A percentile compares a stretch with the other conserved stretches of the same genome.
phyloP scores from a whole-genome alignment of 2,888 invertebrate genomes.

The Subacronicta megacephala region DNA sequence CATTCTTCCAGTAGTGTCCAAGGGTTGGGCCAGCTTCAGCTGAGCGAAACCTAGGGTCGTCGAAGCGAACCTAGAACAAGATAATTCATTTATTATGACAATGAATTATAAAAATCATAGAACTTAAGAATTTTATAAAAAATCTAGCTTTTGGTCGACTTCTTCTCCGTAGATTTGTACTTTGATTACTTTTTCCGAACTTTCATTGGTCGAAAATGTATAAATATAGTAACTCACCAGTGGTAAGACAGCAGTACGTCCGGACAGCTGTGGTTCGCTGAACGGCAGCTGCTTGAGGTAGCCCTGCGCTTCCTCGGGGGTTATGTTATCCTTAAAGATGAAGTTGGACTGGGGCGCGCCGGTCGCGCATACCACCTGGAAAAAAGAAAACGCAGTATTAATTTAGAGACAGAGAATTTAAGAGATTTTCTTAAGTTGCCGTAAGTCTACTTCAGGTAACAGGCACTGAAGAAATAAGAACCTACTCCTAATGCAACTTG shows the following conservation, averaged over 20 bases:
- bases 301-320: conserved; percentile 83
- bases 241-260: conserved; percentile 74
- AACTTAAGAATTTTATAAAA: no score
- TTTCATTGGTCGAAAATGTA: no score
- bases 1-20: conserved; percentile 88
- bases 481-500: no score
- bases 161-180: no score
- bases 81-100: no score
- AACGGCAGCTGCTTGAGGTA: conserved; percentile 81
- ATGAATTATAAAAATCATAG: no score
- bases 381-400: conserved; percentile 6
- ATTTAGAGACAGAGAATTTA: no score
- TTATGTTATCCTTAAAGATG: conserved; percentile 79
- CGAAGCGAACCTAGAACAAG: conserved; percentile 78
- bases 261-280: conserved; percentile 75
- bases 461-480: no score
- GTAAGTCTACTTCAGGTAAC: no score
- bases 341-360: conserved; percentile 67
- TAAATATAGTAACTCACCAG: conserved; percentile 75
- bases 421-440: background rate
- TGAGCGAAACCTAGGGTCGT: conserved; percentile 81
- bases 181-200: no score
- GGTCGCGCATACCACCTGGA: conserved; percentile 73
- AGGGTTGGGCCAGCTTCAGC: conserved; percentile 85
- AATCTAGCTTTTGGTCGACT: no score